Evolutionary conservation across 2,113 vertebrate species (phyloP).

Genomic region (Camelus bactrianus): DNA sequence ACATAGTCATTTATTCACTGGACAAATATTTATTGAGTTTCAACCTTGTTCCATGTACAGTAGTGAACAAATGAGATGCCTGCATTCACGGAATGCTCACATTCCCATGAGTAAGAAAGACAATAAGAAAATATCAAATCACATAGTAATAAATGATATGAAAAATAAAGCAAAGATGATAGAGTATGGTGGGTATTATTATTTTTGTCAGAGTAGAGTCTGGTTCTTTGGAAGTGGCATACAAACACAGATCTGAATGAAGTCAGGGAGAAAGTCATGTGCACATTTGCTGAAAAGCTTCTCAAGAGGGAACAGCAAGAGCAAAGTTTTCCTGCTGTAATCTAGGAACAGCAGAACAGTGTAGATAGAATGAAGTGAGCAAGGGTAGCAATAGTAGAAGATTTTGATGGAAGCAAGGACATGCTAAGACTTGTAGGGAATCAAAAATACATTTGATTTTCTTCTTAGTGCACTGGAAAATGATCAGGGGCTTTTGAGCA

Average conservation of each 20-base stretch:
- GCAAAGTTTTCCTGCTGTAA: background rate
- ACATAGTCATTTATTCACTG: background rate
- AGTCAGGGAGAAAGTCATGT: background rate
- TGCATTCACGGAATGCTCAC: background rate
- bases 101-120: background rate
- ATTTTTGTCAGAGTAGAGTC: background rate
- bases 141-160: background rate
- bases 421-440: background rate
- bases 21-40: background rate
- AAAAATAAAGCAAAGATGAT: background rate
- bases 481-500: background rate
- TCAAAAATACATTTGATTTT: background rate
- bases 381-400: background rate
- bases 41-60: background rate
- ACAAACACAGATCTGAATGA: background rate
- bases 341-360: background rate
- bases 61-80: background rate
- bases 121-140: background rate
- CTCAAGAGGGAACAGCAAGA: background rate
- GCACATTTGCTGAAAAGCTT: background rate
- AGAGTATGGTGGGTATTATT: background rate
- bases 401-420: background rate
- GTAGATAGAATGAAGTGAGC: background rate
- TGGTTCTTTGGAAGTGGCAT: background rate
- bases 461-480: background rate